These are phyloP conservation scores for Apostichopus californicus DNA, from an alignment of 35 echinoderm and acorn worm species.

Conservation along the genomic window DNA sequence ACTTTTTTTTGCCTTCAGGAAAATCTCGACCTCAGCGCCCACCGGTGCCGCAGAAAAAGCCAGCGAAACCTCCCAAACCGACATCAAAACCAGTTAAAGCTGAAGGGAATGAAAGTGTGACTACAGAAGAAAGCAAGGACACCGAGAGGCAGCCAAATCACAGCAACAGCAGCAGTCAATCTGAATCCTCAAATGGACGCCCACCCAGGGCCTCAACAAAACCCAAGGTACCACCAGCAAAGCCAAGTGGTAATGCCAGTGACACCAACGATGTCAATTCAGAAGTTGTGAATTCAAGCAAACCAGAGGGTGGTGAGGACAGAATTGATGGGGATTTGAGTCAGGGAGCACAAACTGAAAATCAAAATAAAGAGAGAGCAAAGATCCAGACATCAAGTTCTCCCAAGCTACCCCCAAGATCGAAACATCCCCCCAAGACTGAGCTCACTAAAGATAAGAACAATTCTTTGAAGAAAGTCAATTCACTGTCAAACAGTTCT, in stretches of 20 bases:
- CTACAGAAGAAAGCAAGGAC: background rate
- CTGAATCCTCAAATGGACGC: background rate
- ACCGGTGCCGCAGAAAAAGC: background rate
- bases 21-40: background rate
- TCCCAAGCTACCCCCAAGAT: background rate
- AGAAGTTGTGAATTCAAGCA: background rate
- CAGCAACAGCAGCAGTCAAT: background rate
- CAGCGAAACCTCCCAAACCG: constrained; percentile 12
- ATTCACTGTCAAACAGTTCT: background rate
- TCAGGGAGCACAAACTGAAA: background rate
- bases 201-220: background rate
- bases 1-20: background rate
- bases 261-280: background rate
- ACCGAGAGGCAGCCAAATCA: background rate
- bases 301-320: background rate
- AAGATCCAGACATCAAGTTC: background rate
- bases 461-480: background rate
- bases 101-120: background rate
- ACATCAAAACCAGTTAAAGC: background rate
- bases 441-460: background rate
- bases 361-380: background rate
- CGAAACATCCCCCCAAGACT: background rate
- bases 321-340: background rate
- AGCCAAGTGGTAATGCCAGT: background rate
- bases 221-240: background rate